These are phyloP conservation scores for Eurosta solidaginis DNA, from an alignment of 1,140 invertebrate species.

Conservation along the genomic window DNA sequence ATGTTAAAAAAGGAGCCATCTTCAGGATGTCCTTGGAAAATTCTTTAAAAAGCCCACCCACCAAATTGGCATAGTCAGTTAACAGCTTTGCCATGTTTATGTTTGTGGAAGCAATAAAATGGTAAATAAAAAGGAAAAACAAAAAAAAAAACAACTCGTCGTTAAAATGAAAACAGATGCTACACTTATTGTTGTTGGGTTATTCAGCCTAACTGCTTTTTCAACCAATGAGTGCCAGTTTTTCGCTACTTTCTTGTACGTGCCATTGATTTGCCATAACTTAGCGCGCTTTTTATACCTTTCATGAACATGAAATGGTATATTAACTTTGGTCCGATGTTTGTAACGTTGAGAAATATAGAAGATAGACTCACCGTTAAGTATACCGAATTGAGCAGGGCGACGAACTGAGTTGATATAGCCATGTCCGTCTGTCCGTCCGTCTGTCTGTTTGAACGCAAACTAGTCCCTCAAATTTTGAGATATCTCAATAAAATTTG, in stretches of 20 bases:
- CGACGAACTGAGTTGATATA: too few species aligned
- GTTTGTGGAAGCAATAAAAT: background rate
- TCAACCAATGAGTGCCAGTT: background rate
- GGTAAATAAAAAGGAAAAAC: background rate
- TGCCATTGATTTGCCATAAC: slow-evolving; percentile 29
- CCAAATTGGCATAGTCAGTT: background rate
- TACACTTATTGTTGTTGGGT: slow-evolving; percentile 8
- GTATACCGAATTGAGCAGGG: too few species aligned
- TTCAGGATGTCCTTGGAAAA: too few species aligned
- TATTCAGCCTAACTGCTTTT: background rate
- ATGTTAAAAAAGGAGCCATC: too few species aligned
- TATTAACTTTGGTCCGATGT: too few species aligned
- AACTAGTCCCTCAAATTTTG: too few species aligned
- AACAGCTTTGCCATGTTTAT: background rate
- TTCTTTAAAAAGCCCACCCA: background rate
- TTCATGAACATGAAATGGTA: too few species aligned
- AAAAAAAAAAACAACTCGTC: background rate
- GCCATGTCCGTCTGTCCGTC: too few species aligned
- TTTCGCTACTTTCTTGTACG: background rate
- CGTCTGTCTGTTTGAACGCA: too few species aligned
- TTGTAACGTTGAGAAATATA: too few species aligned
- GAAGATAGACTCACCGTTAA: too few species aligned
- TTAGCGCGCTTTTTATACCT: background rate
- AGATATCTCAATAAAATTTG: too few species aligned
- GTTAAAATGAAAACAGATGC: slow-evolving; percentile 27